phyloP scores from a whole-genome alignment of 2,888 invertebrate species.

The Agrotis puta region DNA sequence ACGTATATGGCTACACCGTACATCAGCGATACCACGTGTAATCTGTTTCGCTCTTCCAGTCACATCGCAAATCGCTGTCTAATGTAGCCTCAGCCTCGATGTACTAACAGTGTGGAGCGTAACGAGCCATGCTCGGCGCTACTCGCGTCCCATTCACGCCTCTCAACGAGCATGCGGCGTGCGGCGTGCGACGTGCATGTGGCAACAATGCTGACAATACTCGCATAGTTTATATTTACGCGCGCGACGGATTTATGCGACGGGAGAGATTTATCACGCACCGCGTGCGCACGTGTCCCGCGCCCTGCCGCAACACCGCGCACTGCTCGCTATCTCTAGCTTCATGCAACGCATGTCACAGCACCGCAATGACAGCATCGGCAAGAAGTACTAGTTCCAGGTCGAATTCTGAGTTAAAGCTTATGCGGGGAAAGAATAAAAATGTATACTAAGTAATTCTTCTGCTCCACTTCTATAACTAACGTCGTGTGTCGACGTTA shows the following conservation, averaged over 20 bases:
- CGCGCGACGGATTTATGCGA: slow-evolving; percentile 68
- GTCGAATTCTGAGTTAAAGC: too few species aligned
- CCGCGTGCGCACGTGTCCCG: slow-evolving; percentile 65
- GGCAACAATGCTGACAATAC: slow-evolving; percentile 65
- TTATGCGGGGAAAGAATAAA: too few species aligned
- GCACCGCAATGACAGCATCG: not conserved
- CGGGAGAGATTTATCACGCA: slow-evolving; percentile 72
- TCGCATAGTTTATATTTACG: slow-evolving; percentile 64
- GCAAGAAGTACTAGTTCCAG: too few species aligned
- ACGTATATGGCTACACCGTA: too few species aligned
- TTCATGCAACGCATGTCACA: slow-evolving; percentile 26
- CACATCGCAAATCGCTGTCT: too few species aligned
- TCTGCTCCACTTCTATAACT: too few species aligned
- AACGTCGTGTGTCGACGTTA: too few species aligned
- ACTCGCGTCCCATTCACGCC: slow-evolving; percentile 65
- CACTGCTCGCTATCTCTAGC: slow-evolving; percentile 7
- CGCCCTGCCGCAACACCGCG: too few species aligned
- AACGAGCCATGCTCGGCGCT: not conserved
- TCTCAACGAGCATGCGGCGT: slow-evolving; percentile 30
- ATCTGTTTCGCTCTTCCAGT: too few species aligned
- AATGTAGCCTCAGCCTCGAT: too few species aligned
- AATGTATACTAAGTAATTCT: too few species aligned
- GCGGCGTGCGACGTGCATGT: not conserved
- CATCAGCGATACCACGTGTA: too few species aligned
- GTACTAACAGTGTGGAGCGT: not conserved